Evolutionary conservation across 2,797 vertebrate genomes (phyloP).

Genomic region (Geotrypetes seraphini): DNA sequence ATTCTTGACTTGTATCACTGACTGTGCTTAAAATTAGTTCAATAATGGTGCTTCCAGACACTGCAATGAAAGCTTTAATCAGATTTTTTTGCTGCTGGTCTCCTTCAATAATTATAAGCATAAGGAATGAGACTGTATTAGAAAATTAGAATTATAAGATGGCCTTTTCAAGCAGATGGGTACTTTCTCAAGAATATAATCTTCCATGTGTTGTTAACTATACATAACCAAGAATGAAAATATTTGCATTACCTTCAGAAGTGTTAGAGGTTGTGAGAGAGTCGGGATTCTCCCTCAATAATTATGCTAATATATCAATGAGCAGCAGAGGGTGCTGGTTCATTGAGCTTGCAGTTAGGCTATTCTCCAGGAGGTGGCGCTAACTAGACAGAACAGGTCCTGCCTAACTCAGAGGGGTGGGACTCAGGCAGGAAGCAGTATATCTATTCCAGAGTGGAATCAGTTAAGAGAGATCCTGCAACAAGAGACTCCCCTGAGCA

Average conservation of each 20-base stretch:
- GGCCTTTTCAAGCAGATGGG: constrained; percentile 34
- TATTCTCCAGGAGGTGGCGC: too few relatives aligned
- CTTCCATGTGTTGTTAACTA: not conserved
- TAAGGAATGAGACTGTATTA: constrained; percentile 33
- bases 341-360: too few relatives aligned
- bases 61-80: constrained; percentile 25
- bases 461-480: too few relatives aligned
- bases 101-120: constrained; percentile 32
- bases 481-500: too few relatives aligned
- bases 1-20: constrained; percentile 11
- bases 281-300: too few relatives aligned
- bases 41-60: constrained; percentile 17
- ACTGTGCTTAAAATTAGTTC: constrained; percentile 11
- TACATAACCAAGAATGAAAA: not conserved
- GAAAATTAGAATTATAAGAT: constrained; percentile 29
- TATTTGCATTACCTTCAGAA: not conserved
- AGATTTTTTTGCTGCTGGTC: constrained; percentile 27
- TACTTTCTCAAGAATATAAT: constrained; percentile 16
- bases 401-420: too few relatives aligned
- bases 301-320: too few relatives aligned
- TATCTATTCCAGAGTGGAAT: too few relatives aligned
- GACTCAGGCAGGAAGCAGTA: too few relatives aligned
- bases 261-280: too few relatives aligned
- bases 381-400: too few relatives aligned
- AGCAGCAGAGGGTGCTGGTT: too few relatives aligned